A percentile compares a stretch with the other conserved stretches of the same genome.
These are phyloP conservation scores for Drosophila littoralis DNA, from an alignment of 1,140 invertebrate species.

Conservation along the genomic window DNA sequence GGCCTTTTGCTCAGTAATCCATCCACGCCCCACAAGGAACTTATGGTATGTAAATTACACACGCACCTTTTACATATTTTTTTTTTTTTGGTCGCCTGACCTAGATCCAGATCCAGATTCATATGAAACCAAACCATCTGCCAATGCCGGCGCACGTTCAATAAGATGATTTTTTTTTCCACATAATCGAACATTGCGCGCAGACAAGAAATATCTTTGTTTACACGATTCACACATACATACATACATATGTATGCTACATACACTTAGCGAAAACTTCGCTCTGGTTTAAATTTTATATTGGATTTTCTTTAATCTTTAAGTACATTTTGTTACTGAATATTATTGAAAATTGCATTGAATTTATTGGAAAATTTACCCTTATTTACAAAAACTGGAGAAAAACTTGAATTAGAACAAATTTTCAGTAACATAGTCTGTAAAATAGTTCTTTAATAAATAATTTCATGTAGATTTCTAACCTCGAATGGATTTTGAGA, in stretches of 20 bases:
- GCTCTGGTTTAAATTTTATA: not conserved
- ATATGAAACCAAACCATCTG: slow-evolving; percentile 23
- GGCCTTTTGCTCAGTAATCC: slow-evolving; percentile 75
- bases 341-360: too few species aligned
- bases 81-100: slow-evolving; percentile 45
- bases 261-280: slow-evolving; percentile 24
- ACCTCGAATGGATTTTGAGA: too few species aligned
- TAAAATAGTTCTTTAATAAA: too few species aligned
- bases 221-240: slow-evolving; percentile 63
- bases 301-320: too few species aligned
- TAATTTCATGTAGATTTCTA: too few species aligned
- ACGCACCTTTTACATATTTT: slow-evolving; percentile 3
- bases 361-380: too few species aligned
- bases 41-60: slow-evolving; percentile 68
- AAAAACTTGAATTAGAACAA: too few species aligned
- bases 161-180: slow-evolving; percentile 63
- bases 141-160: slow-evolving; percentile 40
- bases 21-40: slow-evolving; percentile 76
- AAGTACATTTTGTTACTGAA: too few species aligned
- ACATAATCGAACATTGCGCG: slow-evolving; percentile 36
- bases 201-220: slow-evolving; percentile 54
- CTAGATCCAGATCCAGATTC: slow-evolving; percentile 58
- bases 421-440: too few species aligned
- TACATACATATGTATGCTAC: slow-evolving; percentile 45
- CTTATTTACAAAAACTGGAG: too few species aligned